phyloP scores from a whole-genome alignment of 92 coral and sea anemone genomes.

The Phenganax subtilis region DNA sequence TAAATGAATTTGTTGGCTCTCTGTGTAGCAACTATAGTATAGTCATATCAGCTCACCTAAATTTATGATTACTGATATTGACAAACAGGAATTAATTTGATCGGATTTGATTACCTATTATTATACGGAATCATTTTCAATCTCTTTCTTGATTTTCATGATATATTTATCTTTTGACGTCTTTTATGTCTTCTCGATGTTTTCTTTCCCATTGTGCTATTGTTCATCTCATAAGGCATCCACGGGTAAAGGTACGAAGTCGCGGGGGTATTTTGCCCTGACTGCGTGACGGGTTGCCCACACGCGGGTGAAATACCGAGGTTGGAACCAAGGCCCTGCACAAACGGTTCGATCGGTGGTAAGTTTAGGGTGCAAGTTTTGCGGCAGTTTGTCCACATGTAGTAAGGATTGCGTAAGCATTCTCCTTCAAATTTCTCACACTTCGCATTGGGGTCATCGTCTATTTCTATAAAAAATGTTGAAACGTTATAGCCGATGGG shows the following conservation, averaged over 20 bases:
- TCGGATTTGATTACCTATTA: too few species aligned
- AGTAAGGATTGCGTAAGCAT: constrained; percentile 41
- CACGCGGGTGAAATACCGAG: constrained; percentile 2
- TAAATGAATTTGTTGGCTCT: too few species aligned
- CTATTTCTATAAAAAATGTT: constrained; percentile 23
- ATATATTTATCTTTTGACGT: background rate
- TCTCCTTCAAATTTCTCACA: constrained; percentile 25
- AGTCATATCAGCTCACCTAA: too few species aligned
- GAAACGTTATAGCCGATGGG: background rate
- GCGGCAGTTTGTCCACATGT: constrained; percentile 40
- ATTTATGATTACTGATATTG: too few species aligned
- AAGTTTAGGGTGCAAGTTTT: constrained; percentile 5
- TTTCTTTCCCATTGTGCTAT: constrained; percentile 28
- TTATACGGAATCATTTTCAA: background rate
- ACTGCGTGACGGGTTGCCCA: constrained; percentile 27
- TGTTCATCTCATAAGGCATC: background rate
- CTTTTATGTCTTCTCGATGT: background rate
- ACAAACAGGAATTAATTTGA: too few species aligned
- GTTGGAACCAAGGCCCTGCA: background rate
- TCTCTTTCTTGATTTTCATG: background rate
- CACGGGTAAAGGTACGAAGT: constrained; percentile 22
- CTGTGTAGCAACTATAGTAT: too few species aligned
- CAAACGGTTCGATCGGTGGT: constrained; percentile 35
- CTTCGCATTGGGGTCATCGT: background rate
- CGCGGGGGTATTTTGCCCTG: constrained; percentile 5